Evolutionary conservation across 2,888 invertebrate genomes (phyloP).

Genomic region (Desoria tigrina): DNA sequence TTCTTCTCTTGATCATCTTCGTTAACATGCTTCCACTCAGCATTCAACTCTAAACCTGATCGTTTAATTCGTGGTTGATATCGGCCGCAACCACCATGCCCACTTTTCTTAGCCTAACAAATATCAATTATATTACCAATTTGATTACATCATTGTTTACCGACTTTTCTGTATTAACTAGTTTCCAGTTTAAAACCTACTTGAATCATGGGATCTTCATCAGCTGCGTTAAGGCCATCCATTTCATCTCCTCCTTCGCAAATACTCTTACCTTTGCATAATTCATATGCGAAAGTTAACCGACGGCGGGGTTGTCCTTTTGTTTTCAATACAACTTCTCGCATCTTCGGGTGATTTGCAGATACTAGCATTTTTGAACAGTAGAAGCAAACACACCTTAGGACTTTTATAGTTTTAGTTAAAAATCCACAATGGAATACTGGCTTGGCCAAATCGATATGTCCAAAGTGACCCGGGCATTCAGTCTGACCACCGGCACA

Average conservation of each 20-base stretch:
- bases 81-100: slow-evolving; percentile 96
- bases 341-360: slow-evolving; percentile 85
- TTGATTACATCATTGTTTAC: not conserved
- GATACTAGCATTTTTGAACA: slow-evolving; percentile 96
- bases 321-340: slow-evolving; percentile 92
- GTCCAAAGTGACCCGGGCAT: slow-evolving; percentile 99
- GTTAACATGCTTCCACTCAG: slow-evolving; percentile 98
- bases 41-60: slow-evolving; percentile 86
- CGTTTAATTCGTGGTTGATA: slow-evolving; percentile 92
- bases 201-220: slow-evolving; percentile 54
- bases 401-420: slow-evolving; percentile 92
- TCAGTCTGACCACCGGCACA: slow-evolving; percentile 98
- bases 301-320: slow-evolving; percentile 95
- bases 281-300: slow-evolving; percentile 91
- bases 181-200: not conserved
- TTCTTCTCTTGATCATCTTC: slow-evolving; percentile 98
- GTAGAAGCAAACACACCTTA: slow-evolving; percentile 98
- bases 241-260: slow-evolving; percentile 99
- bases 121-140: not conserved
- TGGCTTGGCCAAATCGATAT: slow-evolving; percentile 96
- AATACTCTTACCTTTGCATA: slow-evolving; percentile 96
- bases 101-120: slow-evolving; percentile 62
- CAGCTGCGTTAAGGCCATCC: slow-evolving; percentile 77
- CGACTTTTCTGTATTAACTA: not conserved
- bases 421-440: slow-evolving; percentile 98